phyloP scores from a whole-genome alignment of 2,888 invertebrate species.

The Strigamia crassipes region DNA sequence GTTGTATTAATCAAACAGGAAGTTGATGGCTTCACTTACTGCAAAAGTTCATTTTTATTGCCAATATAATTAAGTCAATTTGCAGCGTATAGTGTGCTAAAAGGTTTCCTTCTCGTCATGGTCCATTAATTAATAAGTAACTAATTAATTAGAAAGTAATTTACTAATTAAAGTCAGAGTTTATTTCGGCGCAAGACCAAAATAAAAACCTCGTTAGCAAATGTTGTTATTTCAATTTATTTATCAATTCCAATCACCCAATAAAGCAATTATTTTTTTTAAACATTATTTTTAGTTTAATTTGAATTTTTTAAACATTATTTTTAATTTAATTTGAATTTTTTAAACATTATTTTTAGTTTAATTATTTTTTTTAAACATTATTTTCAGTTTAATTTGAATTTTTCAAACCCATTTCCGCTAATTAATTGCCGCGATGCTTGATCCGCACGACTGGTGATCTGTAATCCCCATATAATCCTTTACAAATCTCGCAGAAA shows the following conservation, averaged over 20 bases:
- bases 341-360: too few species aligned
- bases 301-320: too few species aligned
- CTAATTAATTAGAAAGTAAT: conserved; percentile 39
- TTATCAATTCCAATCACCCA: too few species aligned
- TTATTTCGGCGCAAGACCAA: background rate
- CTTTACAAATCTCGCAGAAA: background rate
- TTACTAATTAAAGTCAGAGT: conserved; percentile 18
- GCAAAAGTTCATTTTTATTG: conserved; percentile 22
- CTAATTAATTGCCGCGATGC: background rate
- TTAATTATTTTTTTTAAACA: too few species aligned
- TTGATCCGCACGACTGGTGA: background rate
- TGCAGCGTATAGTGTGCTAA: background rate
- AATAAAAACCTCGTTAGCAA: background rate
- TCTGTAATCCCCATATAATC: conserved; percentile 19
- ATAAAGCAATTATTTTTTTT: too few species aligned
- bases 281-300: too few species aligned
- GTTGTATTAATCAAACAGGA: conserved; percentile 18
- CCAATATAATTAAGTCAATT: conserved; percentile 19
- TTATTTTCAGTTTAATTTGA: too few species aligned
- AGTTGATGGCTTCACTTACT: conserved; percentile 25
- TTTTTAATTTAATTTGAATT: too few species aligned
- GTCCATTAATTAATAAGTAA: conserved; percentile 35
- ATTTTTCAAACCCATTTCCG: background rate
- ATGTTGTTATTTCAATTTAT: too few species aligned
- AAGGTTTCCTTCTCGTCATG: conserved; percentile 17